These are phyloP conservation scores for Octopus sinensis DNA, from an alignment of 1,140 invertebrate genomes.

Conservation along the genomic window DNA sequence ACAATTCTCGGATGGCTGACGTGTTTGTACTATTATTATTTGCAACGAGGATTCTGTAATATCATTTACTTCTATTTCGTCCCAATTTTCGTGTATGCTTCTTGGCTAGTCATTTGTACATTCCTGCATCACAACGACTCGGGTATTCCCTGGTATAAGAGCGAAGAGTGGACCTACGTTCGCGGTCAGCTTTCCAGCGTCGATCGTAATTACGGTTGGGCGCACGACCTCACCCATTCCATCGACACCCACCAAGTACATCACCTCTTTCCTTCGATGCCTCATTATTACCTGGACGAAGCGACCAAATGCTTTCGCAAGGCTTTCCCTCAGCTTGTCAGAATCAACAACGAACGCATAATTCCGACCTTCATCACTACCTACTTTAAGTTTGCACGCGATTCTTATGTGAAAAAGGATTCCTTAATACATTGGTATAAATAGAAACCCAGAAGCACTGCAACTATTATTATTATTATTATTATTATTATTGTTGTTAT, in stretches of 20 bases:
- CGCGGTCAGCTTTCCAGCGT: conserved; percentile 53
- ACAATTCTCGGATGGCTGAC: conserved; percentile 30
- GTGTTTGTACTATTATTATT: conserved; percentile 28
- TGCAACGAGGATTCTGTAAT: conserved; percentile 12
- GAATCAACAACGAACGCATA: conserved; percentile 19
- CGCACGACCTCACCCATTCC: conserved; percentile 49
- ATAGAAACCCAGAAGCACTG: neutral
- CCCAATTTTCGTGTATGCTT: conserved; percentile 45
- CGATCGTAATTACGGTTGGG: conserved; percentile 50
- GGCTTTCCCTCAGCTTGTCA: conserved; percentile 25
- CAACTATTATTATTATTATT: no score
- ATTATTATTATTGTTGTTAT: neutral
- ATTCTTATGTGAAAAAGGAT: conserved; percentile 6
- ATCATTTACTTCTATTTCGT: conserved; percentile 48
- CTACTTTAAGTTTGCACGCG: conserved; percentile 9
- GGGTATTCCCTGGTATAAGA: conserved; percentile 46
- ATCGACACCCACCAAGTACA: conserved; percentile 52
- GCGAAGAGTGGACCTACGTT: conserved; percentile 48
- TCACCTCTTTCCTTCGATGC: conserved; percentile 53
- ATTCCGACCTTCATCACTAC: conserved; percentile 20
- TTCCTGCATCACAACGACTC: conserved; percentile 51
- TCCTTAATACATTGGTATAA: neutral
- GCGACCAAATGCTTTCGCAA: conserved; percentile 37
- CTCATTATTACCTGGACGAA: conserved; percentile 51
- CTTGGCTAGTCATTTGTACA: conserved; percentile 47